Evolutionary conservation across 2,797 vertebrate species (phyloP).

Genomic region (Lerista edwardsae): DNA sequence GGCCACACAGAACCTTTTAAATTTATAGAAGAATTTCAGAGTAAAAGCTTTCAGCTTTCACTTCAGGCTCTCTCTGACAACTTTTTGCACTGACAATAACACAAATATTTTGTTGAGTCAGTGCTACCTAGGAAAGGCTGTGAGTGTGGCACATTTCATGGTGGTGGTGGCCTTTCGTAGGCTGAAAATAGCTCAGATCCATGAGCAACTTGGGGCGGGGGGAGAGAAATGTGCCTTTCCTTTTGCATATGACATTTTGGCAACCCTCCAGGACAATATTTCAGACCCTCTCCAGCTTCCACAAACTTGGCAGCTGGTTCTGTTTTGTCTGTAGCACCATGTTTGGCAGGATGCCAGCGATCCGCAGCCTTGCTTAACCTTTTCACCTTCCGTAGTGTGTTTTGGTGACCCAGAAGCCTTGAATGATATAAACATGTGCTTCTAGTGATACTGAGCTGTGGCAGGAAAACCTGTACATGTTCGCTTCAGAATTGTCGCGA

Average conservation of each 20-base stretch:
- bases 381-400: slow-evolving; percentile 7
- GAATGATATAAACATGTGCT: neutral
- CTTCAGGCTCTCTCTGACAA: neutral
- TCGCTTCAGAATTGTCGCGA: neutral
- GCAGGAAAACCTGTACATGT: neutral
- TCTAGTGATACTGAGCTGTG: neutral
- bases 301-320: neutral
- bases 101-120: neutral
- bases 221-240: slow-evolving; percentile 27
- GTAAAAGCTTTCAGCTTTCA: neutral
- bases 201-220: slow-evolving; percentile 3
- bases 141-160: neutral
- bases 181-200: neutral
- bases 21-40: neutral
- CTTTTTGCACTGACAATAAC: neutral
- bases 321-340: slow-evolving; percentile 2
- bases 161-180: neutral
- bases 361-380: neutral
- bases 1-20: neutral
- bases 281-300: neutral
- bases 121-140: neutral
- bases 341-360: neutral
- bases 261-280: neutral
- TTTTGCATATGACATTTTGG: slow-evolving; percentile 16
- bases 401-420: neutral